Conservation (phyloP, 2,797 vertebrate species). For the Cephalopachus bancanus region DNA sequence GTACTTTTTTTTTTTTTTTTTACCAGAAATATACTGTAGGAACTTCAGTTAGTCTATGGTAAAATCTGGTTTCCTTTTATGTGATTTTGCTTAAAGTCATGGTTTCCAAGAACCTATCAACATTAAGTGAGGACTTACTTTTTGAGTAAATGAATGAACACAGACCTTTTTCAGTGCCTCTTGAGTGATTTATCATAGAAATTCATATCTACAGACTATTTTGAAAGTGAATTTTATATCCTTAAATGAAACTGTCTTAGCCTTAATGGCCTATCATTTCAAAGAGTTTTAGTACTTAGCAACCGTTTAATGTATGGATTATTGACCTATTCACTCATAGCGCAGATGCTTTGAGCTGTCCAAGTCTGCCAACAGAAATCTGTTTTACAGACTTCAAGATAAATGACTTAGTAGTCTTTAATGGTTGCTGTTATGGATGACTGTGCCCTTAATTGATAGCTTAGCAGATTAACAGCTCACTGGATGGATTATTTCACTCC, state of each 20-base stretch:
- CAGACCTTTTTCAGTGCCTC: background rate
- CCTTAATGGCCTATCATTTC: slow-evolving; percentile 74
- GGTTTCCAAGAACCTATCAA: background rate
- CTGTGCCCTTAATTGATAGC: slow-evolving; percentile 73
- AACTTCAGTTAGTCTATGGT: background rate
- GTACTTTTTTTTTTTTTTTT: background rate
- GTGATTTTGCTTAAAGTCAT: background rate
- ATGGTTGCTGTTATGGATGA: slow-evolving; percentile 66
- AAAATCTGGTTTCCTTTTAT: background rate
- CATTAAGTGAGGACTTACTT: background rate
- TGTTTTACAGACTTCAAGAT: slow-evolving; percentile 74
- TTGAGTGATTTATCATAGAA: slow-evolving; percentile 60
- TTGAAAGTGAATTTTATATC: slow-evolving; percentile 75
- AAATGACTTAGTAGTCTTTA: slow-evolving; percentile 74
- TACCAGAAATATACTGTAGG: background rate
- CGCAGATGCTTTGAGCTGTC: slow-evolving; percentile 63
- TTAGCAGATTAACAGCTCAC: slow-evolving; percentile 71
- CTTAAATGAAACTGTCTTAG: slow-evolving; percentile 74
- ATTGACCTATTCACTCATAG: slow-evolving; percentile 75
- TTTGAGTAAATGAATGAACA: slow-evolving; percentile 61
- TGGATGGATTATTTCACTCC: slow-evolving; percentile 64
- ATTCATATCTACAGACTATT: slow-evolving; percentile 73
- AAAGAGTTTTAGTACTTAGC: slow-evolving; percentile 75
- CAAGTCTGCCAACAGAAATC: slow-evolving; percentile 75
- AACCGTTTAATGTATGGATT: slow-evolving; percentile 79